Conservation (phyloP, 2,113 vertebrate species). For the Crotophaga sulcirostris region DNA sequence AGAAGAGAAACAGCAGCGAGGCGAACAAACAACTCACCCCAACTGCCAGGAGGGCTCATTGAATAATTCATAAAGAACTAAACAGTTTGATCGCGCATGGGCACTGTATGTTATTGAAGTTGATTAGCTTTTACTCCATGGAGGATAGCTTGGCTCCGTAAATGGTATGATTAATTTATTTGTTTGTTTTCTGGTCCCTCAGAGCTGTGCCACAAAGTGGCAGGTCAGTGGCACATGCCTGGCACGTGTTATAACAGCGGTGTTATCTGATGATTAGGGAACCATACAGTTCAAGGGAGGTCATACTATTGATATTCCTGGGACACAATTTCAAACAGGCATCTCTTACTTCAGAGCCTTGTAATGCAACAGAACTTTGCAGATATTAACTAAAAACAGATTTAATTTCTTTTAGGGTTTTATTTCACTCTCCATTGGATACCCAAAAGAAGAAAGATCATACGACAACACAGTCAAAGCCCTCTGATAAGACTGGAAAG, state of each 20-base stretch:
- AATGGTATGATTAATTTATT: not conserved
- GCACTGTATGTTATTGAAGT: not conserved
- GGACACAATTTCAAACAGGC: not conserved
- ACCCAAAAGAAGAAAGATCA: not conserved
- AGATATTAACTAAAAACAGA: not conserved
- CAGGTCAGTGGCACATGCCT: not conserved
- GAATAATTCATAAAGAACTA: constrained; percentile 62
- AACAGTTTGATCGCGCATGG: constrained; percentile 13
- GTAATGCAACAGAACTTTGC: not conserved
- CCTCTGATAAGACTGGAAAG: not conserved
- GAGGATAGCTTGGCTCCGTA: not conserved
- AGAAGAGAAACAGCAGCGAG: not conserved
- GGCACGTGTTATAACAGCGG: not conserved
- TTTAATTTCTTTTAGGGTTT: not conserved
- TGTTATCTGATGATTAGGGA: not conserved
- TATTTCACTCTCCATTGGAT: not conserved
- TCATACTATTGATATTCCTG: not conserved
- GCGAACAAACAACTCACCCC: not conserved
- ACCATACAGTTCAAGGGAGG: not conserved
- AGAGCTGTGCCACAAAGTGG: not conserved
- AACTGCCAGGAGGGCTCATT: constrained; percentile 35
- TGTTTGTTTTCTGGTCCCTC: constrained; percentile 25
- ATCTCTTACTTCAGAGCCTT: not conserved
- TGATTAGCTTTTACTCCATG: constrained; percentile 3
- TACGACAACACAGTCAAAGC: not conserved